These are phyloP conservation scores for Seira sanloemensis DNA, from an alignment of 2,888 invertebrate species.

Conservation along the genomic window DNA sequence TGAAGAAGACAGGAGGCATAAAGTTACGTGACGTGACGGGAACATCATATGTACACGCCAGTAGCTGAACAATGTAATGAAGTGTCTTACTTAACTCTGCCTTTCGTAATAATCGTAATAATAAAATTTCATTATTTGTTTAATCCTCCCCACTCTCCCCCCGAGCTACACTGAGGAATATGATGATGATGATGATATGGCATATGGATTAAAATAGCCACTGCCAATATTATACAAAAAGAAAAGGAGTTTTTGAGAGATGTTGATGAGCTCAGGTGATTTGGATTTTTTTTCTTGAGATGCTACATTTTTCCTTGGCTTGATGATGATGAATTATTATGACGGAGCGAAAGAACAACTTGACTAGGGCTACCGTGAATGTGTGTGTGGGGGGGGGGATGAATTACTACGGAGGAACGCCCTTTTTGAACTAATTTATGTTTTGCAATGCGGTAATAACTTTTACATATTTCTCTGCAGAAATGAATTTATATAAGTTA, in stretches of 20 bases:
- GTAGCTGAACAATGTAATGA: background rate
- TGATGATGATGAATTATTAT: conserved; percentile 21
- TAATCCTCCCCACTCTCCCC: conserved; percentile 9
- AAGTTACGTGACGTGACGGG: background rate
- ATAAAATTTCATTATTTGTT: conserved; percentile 48
- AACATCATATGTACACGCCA: no score
- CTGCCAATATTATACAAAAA: background rate
- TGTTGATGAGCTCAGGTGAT: background rate
- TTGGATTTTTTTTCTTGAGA: background rate
- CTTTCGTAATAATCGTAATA: conserved; percentile 44
- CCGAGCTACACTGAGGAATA: background rate
- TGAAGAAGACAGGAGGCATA: conserved; percentile 18
- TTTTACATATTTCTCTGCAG: background rate
- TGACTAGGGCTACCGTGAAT: background rate
- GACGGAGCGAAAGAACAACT: background rate
- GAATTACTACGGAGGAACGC: background rate
- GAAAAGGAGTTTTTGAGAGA: background rate
- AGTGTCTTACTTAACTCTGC: conserved; percentile 39
- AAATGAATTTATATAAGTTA: no score
- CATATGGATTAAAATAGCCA: background rate
- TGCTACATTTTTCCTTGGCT: background rate
- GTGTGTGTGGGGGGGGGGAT: no score
- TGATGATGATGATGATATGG: background rate
- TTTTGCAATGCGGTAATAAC: conserved; percentile 37
- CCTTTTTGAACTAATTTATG: conserved; percentile 26